Conservation (phyloP, 2,113 vertebrate species). For the Alexandromys fortis region DNA sequence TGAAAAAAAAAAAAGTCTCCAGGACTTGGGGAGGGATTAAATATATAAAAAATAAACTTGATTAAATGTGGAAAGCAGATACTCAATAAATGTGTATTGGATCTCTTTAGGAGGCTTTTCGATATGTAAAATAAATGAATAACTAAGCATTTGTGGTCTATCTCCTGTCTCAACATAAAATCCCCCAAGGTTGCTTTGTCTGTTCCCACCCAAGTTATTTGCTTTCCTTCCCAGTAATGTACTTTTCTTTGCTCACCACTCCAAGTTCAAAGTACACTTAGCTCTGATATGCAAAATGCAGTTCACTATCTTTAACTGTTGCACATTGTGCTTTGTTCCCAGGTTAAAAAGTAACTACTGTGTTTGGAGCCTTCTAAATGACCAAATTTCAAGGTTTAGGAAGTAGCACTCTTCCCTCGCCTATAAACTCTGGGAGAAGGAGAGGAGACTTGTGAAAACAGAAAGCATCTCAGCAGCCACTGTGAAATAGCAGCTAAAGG, state of each 20-base stretch:
- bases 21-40: not conserved
- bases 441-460: conserved; percentile 30
- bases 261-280: conserved; percentile 72
- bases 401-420: conserved; percentile 14
- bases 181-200: not conserved
- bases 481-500: conserved; percentile 16
- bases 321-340: conserved; percentile 52
- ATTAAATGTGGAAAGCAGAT: not conserved
- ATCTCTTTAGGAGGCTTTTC: conserved; percentile 27
- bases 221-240: not conserved
- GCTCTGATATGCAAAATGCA: conserved; percentile 64
- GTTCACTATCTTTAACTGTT: conserved; percentile 58
- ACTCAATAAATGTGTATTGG: conserved; percentile 40
- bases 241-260: conserved; percentile 50
- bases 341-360: conserved; percentile 76
- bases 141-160: conserved; percentile 10
- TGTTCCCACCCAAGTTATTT: conserved; percentile 6
- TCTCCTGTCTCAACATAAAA: conserved; percentile 6
- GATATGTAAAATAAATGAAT: not conserved
- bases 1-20: conserved; percentile 18
- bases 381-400: not conserved
- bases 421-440: conserved; percentile 34
- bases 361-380: conserved; percentile 59
- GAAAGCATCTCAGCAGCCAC: conserved; percentile 19
- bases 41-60: conserved; percentile 7